Evolutionary conservation across 1,140 invertebrate species (phyloP).

Genomic region (Zaprionus nigranus): DNA sequence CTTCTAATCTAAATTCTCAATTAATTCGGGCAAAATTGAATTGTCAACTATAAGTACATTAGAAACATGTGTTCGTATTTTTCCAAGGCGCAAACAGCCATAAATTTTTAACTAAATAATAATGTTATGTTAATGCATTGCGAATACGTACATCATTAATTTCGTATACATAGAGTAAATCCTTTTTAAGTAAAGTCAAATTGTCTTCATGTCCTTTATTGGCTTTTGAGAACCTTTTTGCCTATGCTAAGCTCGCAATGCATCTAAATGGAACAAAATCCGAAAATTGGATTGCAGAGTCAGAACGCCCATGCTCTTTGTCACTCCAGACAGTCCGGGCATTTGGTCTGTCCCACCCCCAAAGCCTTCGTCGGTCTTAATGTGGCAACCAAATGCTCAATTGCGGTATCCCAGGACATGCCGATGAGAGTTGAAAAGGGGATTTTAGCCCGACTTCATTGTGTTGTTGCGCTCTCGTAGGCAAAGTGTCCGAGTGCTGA

Average conservation of each 20-base stretch:
- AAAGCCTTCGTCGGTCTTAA: slow-evolving; percentile 48
- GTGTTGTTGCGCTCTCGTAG: slow-evolving; percentile 28
- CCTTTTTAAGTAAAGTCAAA: slow-evolving; percentile 74
- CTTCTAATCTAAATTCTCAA: not conserved
- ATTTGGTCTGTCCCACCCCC: slow-evolving; percentile 26
- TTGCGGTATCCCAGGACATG: slow-evolving; percentile 81
- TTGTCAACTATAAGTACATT: not conserved
- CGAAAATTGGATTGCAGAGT: slow-evolving; percentile 78
- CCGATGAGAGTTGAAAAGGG: slow-evolving; percentile 69
- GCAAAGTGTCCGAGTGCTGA: slow-evolving; percentile 53
- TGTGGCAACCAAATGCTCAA: slow-evolving; percentile 79
- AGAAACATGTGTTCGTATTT: slow-evolving; percentile 51
- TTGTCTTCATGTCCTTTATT: slow-evolving; percentile 60
- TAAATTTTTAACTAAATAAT: slow-evolving; percentile 42
- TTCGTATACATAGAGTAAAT: slow-evolving; percentile 54
- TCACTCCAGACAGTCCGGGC: slow-evolving; percentile 27
- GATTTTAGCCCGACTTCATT: slow-evolving; percentile 65
- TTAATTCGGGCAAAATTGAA: not conserved
- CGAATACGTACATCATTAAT: slow-evolving; percentile 79
- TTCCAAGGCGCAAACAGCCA: slow-evolving; percentile 7
- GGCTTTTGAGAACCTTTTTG: slow-evolving; percentile 57
- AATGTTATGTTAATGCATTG: slow-evolving; percentile 84
- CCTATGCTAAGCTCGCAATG: slow-evolving; percentile 70
- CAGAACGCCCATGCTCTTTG: slow-evolving; percentile 74
- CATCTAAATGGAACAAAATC: slow-evolving; percentile 79